A percentile compares a stretch with the other conserved stretches of the same genome.
phyloP scores from a whole-genome alignment of 1,140 invertebrate species.

The Diplogasteroides magnus region DNA sequence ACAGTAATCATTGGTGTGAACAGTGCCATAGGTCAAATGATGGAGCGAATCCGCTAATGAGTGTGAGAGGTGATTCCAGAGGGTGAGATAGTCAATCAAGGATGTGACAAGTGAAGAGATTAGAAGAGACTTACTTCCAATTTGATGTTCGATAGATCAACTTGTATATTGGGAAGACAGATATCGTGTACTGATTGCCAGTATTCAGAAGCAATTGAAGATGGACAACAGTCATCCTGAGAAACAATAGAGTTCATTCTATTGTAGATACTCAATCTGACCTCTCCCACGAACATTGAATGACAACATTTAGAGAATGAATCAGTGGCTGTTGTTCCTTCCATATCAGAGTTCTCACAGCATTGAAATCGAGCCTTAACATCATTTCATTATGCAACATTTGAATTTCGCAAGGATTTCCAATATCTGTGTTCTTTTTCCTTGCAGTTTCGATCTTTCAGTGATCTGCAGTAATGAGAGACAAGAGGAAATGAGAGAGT shows the following conservation, averaged over 20 bases:
- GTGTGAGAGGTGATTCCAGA: background rate
- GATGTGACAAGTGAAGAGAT: conserved; percentile 23
- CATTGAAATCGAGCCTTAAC: conserved; percentile 46
- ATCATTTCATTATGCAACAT: too few species aligned
- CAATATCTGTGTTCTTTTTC: too few species aligned
- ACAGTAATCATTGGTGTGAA: background rate
- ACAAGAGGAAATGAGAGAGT: background rate
- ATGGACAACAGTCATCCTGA: conserved; percentile 48
- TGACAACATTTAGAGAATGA: conserved; percentile 49
- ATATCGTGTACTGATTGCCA: conserved; percentile 48
- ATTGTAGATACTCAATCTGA: too few species aligned
- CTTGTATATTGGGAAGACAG: conserved; percentile 47
- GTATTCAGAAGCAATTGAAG: conserved; percentile 32
- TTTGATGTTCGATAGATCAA: conserved; percentile 44
- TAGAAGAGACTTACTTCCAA: conserved; percentile 23
- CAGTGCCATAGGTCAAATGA: background rate
- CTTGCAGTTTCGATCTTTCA: too few species aligned
- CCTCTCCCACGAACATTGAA: conserved; percentile 38
- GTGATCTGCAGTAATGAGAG: background rate
- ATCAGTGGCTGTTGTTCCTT: conserved; percentile 35
- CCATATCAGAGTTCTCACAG: conserved; percentile 42
- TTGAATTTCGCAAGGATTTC: too few species aligned
- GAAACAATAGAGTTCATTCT: background rate
- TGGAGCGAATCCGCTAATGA: background rate
- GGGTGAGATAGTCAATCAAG: conserved; percentile 17